Conservation (phyloP, 1,140 invertebrate species). For the Tenebrio molitor region DNA sequence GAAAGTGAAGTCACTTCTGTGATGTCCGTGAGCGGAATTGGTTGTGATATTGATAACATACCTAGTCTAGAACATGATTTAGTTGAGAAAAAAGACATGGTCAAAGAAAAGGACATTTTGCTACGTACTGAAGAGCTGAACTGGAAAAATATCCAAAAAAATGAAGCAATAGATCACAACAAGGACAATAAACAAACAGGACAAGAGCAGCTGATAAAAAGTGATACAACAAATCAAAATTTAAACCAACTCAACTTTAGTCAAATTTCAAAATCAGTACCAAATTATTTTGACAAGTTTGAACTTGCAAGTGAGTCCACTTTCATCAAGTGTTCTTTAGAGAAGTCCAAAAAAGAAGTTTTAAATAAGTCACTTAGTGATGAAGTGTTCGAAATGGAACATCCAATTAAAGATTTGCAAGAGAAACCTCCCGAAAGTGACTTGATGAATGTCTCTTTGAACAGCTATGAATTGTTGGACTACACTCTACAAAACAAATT, state of each 20-base stretch:
- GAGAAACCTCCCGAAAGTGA: slow-evolving; percentile 54
- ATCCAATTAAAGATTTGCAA: slow-evolving; percentile 56
- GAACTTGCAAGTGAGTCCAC: neutral
- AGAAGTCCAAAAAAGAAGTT: slow-evolving; percentile 11
- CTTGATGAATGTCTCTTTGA: slow-evolving; percentile 65
- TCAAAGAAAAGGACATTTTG: slow-evolving; percentile 19
- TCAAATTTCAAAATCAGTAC: slow-evolving; percentile 51
- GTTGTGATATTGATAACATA: slow-evolving; percentile 63
- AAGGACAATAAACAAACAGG: slow-evolving; percentile 55
- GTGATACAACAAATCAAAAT: slow-evolving; percentile 75
- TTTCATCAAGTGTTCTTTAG: neutral
- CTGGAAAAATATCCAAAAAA: slow-evolving; percentile 3
- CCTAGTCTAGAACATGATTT: slow-evolving; percentile 41
- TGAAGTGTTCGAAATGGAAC: slow-evolving; percentile 62
- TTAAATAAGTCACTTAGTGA: slow-evolving; percentile 49
- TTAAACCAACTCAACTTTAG: slow-evolving; percentile 53
- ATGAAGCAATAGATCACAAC: slow-evolving; percentile 17
- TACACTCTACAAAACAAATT: slow-evolving; percentile 63
- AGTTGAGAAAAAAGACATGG: slow-evolving; percentile 24
- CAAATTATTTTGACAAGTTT: slow-evolving; percentile 57
- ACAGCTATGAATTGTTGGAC: slow-evolving; percentile 65
- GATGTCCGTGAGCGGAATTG: slow-evolving; percentile 66
- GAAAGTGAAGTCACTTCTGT: slow-evolving; percentile 70
- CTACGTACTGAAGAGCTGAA: slow-evolving; percentile 9
- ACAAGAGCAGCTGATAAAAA: slow-evolving; percentile 66